Percentiles rank a stretch among this genome's conserved stretches.
Conservation (phyloP, 2,113 vertebrate species). For the Dipodomys ordii region DNA sequence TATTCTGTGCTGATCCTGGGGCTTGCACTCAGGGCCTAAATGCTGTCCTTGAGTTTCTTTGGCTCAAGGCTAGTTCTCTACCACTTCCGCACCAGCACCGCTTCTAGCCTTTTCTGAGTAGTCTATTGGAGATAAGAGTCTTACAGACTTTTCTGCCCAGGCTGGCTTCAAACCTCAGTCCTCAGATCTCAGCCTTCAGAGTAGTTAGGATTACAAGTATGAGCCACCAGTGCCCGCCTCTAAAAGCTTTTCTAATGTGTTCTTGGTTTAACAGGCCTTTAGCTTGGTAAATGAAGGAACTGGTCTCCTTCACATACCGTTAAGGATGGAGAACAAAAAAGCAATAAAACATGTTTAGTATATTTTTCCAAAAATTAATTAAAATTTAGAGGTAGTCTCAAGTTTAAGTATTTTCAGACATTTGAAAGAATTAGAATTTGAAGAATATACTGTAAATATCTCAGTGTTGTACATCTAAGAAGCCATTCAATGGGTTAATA, state of each 20-base stretch:
- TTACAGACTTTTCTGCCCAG: no score
- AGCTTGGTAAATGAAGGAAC: not conserved
- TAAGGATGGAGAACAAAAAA: slow-evolving; percentile 2
- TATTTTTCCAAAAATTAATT: slow-evolving; percentile 51
- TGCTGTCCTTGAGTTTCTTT: no score
- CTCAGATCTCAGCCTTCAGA: no score
- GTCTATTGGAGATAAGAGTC: no score
- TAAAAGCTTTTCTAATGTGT: not conserved
- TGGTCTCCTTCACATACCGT: not conserved
- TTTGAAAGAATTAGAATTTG: slow-evolving; percentile 45
- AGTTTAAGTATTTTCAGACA: slow-evolving; percentile 48
- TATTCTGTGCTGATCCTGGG: no score
- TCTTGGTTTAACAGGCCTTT: not conserved
- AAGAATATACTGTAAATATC: slow-evolving; percentile 8
- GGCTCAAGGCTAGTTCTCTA: no score
- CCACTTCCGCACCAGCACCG: no score
- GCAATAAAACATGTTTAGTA: not conserved
- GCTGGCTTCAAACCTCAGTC: no score
- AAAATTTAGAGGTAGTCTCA: slow-evolving; percentile 47
- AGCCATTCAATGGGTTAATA: not conserved
- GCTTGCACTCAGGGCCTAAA: no score
- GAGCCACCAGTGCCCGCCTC: no score
- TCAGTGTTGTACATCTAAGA: slow-evolving; percentile 23
- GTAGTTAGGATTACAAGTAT: no score
- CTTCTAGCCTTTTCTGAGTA: no score